These are phyloP conservation scores for Zygaena filipendulae DNA, from an alignment of 2,888 invertebrate genomes.

Conservation along the genomic window DNA sequence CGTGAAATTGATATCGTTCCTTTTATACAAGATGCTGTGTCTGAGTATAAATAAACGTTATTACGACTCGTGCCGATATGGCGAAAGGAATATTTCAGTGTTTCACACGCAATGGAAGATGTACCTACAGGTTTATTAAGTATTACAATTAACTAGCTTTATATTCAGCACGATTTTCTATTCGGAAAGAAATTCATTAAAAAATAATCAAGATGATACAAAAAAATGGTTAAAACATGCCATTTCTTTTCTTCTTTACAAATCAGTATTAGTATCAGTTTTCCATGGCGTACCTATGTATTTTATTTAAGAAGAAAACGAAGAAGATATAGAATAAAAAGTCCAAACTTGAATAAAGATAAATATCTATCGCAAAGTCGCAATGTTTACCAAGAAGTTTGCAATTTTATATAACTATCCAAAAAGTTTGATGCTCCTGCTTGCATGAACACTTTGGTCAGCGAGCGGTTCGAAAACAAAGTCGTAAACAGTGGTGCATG, in stretches of 20 bases:
- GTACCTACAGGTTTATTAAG: slow-evolving; percentile 34
- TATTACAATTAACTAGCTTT: no score
- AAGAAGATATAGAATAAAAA: no score
- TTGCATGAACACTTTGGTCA: background rate
- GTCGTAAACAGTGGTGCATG: slow-evolving; percentile 1
- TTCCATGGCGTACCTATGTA: no score
- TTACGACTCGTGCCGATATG: no score
- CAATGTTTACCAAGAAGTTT: no score
- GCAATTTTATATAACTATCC: slow-evolving; percentile 6
- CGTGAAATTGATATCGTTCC: slow-evolving; percentile 55
- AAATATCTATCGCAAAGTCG: slow-evolving; percentile 9
- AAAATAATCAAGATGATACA: slow-evolving; percentile 8
- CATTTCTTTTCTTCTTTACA: no score
- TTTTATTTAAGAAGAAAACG: no score
- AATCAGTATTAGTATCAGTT: no score
- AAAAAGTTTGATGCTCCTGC: background rate
- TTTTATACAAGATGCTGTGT: slow-evolving; percentile 30
- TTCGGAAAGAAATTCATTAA: slow-evolving; percentile 21
- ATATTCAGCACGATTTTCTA: no score
- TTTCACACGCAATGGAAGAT: no score
- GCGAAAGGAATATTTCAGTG: no score
- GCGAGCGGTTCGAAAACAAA: background rate
- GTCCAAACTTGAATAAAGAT: slow-evolving; percentile 7
- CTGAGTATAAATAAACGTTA: no score
- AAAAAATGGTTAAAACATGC: slow-evolving; percentile 4